phyloP scores from a whole-genome alignment of 2,888 invertebrate species.

The Agonopterix arenella region DNA sequence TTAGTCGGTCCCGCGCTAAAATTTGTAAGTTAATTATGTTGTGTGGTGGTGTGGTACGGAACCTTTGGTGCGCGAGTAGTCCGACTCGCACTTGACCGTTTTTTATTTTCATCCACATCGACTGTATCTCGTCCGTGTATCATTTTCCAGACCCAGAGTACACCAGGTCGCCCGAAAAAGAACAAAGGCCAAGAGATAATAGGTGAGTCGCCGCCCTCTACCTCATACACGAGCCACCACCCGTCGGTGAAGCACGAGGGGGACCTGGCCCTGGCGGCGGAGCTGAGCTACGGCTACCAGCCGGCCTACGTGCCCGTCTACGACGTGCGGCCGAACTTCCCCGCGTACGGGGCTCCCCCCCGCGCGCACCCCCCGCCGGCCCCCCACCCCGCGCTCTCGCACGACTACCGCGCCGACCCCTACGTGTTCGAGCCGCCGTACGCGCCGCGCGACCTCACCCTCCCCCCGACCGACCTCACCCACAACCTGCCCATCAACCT shows the following conservation, averaged over 20 bases:
- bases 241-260: slow-evolving; percentile 51
- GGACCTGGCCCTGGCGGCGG: slow-evolving; percentile 25
- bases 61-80: too few relatives aligned
- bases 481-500: slow-evolving; percentile 70
- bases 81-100: too few relatives aligned
- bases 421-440: slow-evolving; percentile 46
- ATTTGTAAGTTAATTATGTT: too few relatives aligned
- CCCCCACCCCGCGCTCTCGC: slow-evolving; percentile 13
- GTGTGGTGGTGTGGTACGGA: too few relatives aligned
- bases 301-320: slow-evolving; percentile 27
- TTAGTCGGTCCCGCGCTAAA: too few relatives aligned
- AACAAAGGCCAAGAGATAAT: slow-evolving; percentile 50
- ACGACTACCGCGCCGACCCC: slow-evolving; percentile 28
- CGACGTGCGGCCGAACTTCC: slow-evolving; percentile 32
- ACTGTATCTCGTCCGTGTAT: too few relatives aligned
- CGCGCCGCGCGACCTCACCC: slow-evolving; percentile 47
- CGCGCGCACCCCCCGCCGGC: slow-evolving; percentile 20
- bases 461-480: slow-evolving; percentile 36
- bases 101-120: background rate
- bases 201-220: slow-evolving; percentile 55
- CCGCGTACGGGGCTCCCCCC: slow-evolving; percentile 28
- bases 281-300: slow-evolving; percentile 45
- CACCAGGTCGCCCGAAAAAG: slow-evolving; percentile 65
- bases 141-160: slow-evolving; percentile 45
- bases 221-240: slow-evolving; percentile 47